Conservation (phyloP, 2,888 invertebrate species). For the Callimorpha dominula region DNA sequence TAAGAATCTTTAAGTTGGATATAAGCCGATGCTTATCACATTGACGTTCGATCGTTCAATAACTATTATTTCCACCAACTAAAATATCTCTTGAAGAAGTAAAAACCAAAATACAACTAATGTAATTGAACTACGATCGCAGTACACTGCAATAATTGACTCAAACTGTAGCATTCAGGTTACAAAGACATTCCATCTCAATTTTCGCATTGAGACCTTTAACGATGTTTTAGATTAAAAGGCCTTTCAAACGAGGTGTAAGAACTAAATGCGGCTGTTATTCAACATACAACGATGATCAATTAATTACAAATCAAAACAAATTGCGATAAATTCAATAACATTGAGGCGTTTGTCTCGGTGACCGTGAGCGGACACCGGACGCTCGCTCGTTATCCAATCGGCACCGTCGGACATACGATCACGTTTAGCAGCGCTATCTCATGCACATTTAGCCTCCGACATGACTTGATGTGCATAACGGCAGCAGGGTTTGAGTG, state of each 20-base stretch:
- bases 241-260: neutral
- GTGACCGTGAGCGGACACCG: conserved; percentile 23
- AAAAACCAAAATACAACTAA: no score
- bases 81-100: no score
- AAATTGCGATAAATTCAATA: conserved; percentile 7
- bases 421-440: conserved; percentile 19
- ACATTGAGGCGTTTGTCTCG: conserved; percentile 12
- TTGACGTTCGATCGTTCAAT: no score
- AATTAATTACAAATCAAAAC: neutral
- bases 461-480: conserved; percentile 22
- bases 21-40: no score
- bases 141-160: no score
- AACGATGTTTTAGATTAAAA: no score
- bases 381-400: conserved; percentile 29
- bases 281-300: neutral
- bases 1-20: no score
- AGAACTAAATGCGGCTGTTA: neutral
- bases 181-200: no score
- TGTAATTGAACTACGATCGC: no score
- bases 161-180: no score
- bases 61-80: no score
- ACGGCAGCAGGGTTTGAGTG: conserved; percentile 29
- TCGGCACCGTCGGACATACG: conserved; percentile 20
- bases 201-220: no score
- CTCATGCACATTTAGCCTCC: conserved; percentile 34